Conservation (phyloP, 2,113 vertebrate genomes). For the Seriola quinqueradiata region DNA sequence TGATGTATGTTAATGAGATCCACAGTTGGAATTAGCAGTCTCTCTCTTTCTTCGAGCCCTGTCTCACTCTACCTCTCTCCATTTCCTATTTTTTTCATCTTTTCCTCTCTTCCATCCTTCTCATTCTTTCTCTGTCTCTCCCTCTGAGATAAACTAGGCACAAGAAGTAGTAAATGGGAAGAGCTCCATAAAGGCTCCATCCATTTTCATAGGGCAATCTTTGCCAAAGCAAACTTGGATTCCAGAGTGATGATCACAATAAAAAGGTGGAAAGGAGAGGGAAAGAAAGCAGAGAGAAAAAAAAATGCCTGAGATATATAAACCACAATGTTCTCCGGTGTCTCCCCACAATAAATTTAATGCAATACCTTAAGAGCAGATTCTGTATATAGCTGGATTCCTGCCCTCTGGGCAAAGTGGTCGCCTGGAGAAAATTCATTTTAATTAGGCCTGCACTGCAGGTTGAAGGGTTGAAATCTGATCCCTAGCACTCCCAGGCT, state of each 20-base stretch:
- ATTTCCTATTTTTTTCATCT: slow-evolving; percentile 44
- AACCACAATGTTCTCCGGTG: slow-evolving; percentile 80
- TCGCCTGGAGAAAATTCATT: slow-evolving; percentile 86
- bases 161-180: slow-evolving; percentile 79
- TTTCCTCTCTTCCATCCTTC: slow-evolving; percentile 31
- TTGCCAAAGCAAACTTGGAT: slow-evolving; percentile 81
- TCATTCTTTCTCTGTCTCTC: slow-evolving; percentile 35
- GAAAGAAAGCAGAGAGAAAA: slow-evolving; percentile 60
- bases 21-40: slow-evolving; percentile 76
- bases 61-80: slow-evolving; percentile 55
- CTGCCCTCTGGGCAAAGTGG: slow-evolving; percentile 82
- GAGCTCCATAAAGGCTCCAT: slow-evolving; percentile 78
- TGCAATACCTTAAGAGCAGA: slow-evolving; percentile 83
- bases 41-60: slow-evolving; percentile 51
- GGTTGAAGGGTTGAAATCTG: slow-evolving; percentile 83
- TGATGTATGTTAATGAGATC: slow-evolving; percentile 87
- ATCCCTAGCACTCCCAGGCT: slow-evolving; percentile 80
- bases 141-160: slow-evolving; percentile 72
- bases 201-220: slow-evolving; percentile 80
- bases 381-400: slow-evolving; percentile 78
- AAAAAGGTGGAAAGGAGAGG: slow-evolving; percentile 76
- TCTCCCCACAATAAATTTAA: slow-evolving; percentile 82
- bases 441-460: slow-evolving; percentile 85
- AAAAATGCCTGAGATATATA: slow-evolving; percentile 76
- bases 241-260: slow-evolving; percentile 85